These are phyloP conservation scores for Sinocyclocheilus grahami DNA, from an alignment of 2,113 vertebrate genomes.

Conservation along the genomic window DNA sequence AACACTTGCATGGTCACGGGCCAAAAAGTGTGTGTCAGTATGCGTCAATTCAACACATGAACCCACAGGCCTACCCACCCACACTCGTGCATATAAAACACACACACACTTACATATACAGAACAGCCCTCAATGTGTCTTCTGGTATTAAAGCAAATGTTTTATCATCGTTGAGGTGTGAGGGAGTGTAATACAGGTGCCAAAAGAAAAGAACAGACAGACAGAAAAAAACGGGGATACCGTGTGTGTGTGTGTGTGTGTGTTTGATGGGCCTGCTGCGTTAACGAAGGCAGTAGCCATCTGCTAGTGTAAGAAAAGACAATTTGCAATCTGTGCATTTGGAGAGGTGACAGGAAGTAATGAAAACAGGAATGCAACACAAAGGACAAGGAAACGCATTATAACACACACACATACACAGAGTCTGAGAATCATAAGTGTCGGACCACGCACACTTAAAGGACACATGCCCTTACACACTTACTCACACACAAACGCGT, in stretches of 20 bases:
- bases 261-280: slow-evolving; percentile 61
- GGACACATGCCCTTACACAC: slow-evolving; percentile 50
- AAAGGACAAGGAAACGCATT: slow-evolving; percentile 45
- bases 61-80: slow-evolving; percentile 37
- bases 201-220: slow-evolving; percentile 13
- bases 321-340: slow-evolving; percentile 78
- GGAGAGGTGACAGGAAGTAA: slow-evolving; percentile 75
- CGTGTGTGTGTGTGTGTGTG: slow-evolving; percentile 44
- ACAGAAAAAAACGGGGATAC: background rate
- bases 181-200: background rate
- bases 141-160: slow-evolving; percentile 13
- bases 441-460: slow-evolving; percentile 32
- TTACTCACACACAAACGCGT: slow-evolving; percentile 42
- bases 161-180: slow-evolving; percentile 18
- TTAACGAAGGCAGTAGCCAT: slow-evolving; percentile 73
- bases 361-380: slow-evolving; percentile 57
- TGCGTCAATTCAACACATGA: slow-evolving; percentile 40
- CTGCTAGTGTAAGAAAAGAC: slow-evolving; percentile 71
- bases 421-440: slow-evolving; percentile 5
- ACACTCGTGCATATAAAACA: slow-evolving; percentile 10
- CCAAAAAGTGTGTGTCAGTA: slow-evolving; percentile 30
- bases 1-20: slow-evolving; percentile 1
- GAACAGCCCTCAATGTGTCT: slow-evolving; percentile 17
- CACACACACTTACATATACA: slow-evolving; percentile 5
- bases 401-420: slow-evolving; percentile 20